Evolutionary conservation across 1,140 invertebrate species (phyloP).

Genomic region (Solenopsis invicta): DNA sequence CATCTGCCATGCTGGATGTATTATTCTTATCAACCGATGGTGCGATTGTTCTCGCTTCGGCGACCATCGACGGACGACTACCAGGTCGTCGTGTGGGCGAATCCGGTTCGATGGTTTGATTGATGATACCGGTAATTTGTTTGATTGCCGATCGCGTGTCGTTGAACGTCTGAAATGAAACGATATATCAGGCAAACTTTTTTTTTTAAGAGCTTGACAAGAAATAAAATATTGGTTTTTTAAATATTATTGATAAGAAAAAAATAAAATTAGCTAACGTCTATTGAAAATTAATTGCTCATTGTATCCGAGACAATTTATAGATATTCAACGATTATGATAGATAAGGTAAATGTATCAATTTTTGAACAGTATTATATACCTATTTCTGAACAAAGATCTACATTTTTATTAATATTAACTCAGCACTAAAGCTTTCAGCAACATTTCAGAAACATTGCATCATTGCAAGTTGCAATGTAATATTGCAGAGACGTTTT

Average conservation of each 20-base stretch:
- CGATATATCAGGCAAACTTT: not conserved
- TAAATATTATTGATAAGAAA: not conserved
- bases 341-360: not conserved
- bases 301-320: not conserved
- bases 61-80: constrained; percentile 51
- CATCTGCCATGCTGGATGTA: not conserved
- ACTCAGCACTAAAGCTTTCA: too few relatives aligned
- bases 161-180: constrained; percentile 83
- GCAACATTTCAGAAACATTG: too few relatives aligned
- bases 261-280: not conserved
- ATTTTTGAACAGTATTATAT: too few relatives aligned
- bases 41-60: not conserved
- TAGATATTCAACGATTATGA: not conserved
- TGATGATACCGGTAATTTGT: constrained; percentile 83
- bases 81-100: constrained; percentile 63
- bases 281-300: not conserved
- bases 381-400: too few relatives aligned
- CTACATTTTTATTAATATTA: too few relatives aligned
- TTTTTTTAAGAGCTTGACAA: not conserved
- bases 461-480: too few relatives aligned
- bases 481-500: too few relatives aligned
- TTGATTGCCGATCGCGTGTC: constrained; percentile 85
- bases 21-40: constrained; percentile 7
- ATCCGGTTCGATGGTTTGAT: constrained; percentile 82
- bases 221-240: not conserved